These are phyloP conservation scores for Plagodis pulveraria DNA, from an alignment of 2,888 invertebrate species.

Conservation along the genomic window DNA sequence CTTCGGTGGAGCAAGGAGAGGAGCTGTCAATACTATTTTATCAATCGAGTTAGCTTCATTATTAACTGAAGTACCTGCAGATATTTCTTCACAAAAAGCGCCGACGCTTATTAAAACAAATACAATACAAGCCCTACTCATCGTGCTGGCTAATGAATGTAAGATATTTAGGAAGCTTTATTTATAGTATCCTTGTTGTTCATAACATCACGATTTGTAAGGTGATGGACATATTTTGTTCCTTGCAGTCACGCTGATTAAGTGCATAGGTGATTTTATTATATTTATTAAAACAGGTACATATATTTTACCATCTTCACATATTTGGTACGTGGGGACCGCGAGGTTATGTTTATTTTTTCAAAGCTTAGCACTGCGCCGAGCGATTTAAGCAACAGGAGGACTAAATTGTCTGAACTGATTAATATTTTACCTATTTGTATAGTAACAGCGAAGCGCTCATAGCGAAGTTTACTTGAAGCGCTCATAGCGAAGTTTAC, in stretches of 20 bases:
- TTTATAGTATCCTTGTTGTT: conserved; percentile 64
- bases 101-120: conserved; percentile 13
- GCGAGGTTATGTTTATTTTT: too few relatives aligned
- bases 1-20: conserved; percentile 61
- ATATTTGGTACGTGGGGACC: too few relatives aligned
- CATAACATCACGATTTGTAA: conserved; percentile 61
- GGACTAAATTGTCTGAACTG: too few relatives aligned
- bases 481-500: too few relatives aligned
- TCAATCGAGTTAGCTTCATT: background rate
- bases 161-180: conserved; percentile 56
- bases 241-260: conserved; percentile 16
- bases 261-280: conserved; percentile 1
- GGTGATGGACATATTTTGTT: conserved; percentile 20
- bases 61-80: background rate
- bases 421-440: too few relatives aligned
- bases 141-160: conserved; percentile 57
- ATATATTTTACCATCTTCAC: too few relatives aligned
- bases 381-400: too few relatives aligned
- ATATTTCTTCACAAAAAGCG: conserved; percentile 11
- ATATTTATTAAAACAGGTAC: too few relatives aligned
- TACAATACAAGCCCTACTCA: conserved; percentile 44
- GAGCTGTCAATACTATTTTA: conserved; percentile 37
- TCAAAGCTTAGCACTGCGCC: too few relatives aligned
- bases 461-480: too few relatives aligned
- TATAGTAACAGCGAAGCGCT: too few relatives aligned